These are phyloP conservation scores for Parnassius orleans DNA, from an alignment of 2,888 invertebrate genomes.

Conservation along the genomic window DNA sequence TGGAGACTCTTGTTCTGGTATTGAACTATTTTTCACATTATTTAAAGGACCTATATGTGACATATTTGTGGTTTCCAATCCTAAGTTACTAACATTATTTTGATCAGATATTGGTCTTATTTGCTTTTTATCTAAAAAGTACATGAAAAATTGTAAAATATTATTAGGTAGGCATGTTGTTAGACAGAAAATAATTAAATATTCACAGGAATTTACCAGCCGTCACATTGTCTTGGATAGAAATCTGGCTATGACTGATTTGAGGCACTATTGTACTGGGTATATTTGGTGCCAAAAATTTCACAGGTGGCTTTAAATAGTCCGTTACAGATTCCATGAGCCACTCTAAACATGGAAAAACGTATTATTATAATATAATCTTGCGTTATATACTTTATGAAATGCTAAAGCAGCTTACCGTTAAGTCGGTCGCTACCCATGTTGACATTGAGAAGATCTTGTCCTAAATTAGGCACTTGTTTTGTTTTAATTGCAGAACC, in stretches of 20 bases:
- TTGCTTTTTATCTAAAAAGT: neutral
- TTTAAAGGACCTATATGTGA: neutral
- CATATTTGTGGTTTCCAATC: neutral
- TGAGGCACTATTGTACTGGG: conserved; percentile 24
- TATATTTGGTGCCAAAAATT: conserved; percentile 13
- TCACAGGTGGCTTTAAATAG: conserved; percentile 19
- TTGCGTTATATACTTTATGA: neutral
- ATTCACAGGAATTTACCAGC: neutral
- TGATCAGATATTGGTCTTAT: neutral
- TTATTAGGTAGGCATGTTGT: neutral
- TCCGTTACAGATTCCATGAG: conserved; percentile 19
- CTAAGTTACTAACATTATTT: neutral
- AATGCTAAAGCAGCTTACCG: neutral
- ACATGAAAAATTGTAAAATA: neutral
- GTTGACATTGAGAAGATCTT: conserved; percentile 20
- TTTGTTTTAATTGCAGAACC: conserved; percentile 12
- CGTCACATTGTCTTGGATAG: conserved; percentile 6
- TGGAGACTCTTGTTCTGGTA: neutral
- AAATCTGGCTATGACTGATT: conserved; percentile 17
- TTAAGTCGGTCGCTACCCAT: conserved; percentile 20
- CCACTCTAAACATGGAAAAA: conserved; percentile 17
- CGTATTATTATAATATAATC: neutral
- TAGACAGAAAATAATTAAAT: neutral
- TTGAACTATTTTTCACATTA: neutral
- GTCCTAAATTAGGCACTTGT: conserved; percentile 24